Percentiles rank a stretch among this genome's conserved stretches.
Evolutionary conservation across 2,797 vertebrate genomes (phyloP).

Genomic region (Hirundo rustica): DNA sequence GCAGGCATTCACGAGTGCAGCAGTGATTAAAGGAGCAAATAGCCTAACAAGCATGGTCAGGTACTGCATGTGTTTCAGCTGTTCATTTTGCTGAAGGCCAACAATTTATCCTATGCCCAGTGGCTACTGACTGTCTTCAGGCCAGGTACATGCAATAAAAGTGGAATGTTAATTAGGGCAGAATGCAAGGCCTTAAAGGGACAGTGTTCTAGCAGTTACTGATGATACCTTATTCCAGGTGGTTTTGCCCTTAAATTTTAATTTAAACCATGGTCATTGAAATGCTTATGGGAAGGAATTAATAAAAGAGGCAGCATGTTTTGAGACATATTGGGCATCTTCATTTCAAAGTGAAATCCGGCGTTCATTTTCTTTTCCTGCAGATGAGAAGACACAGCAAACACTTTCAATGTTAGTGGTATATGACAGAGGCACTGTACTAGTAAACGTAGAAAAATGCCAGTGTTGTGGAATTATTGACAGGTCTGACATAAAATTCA

Average conservation of each 20-base stretch:
- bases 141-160: constrained; percentile 69
- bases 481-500: not conserved
- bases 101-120: constrained; percentile 73
- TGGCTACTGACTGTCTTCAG: constrained; percentile 62
- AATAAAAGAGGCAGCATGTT: constrained; percentile 8
- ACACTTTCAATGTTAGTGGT: not conserved
- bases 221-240: not conserved
- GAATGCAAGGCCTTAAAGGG: constrained; percentile 66
- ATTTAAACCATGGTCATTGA: not conserved
- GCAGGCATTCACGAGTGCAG: constrained; percentile 17
- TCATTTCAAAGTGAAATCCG: not conserved
- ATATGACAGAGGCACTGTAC: not conserved
- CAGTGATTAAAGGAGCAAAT: constrained; percentile 63
- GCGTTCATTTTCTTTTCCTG: not conserved
- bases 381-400: not conserved
- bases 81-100: constrained; percentile 78
- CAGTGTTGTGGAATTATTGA: not conserved
- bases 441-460: not conserved
- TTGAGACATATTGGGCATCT: not conserved
- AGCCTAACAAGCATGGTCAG: constrained; percentile 75
- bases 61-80: constrained; percentile 67
- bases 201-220: constrained; percentile 22
- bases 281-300: constrained; percentile 8
- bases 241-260: not conserved
- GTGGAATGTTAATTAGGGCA: constrained; percentile 74